These are phyloP conservation scores for Odontesthes bonariensis DNA, from an alignment of 2,113 vertebrate genomes.

Conservation along the genomic window DNA sequence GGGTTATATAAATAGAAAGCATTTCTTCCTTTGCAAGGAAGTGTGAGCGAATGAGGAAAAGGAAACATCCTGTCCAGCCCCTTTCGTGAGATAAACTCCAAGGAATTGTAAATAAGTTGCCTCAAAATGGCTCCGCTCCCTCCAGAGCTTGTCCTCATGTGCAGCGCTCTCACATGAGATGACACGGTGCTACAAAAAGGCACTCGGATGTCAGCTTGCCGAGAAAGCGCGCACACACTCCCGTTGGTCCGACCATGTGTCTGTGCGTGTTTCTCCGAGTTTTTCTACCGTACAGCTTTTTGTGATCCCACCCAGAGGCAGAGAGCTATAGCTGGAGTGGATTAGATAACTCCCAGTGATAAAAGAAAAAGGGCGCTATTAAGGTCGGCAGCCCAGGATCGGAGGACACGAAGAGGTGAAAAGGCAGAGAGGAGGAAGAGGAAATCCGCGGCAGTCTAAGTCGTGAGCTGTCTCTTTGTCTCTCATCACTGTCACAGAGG, in stretches of 20 bases:
- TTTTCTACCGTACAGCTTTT: neutral
- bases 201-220: conserved; percentile 18
- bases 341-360: conserved; percentile 52
- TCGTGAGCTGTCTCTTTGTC: conserved; percentile 48
- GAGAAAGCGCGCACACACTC: conserved; percentile 9
- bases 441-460: conserved; percentile 7
- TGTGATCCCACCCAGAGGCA: conserved; percentile 21
- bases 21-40: conserved; percentile 31
- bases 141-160: conserved; percentile 24
- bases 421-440: conserved; percentile 19
- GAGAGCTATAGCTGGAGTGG: conserved; percentile 47
- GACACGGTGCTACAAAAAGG: conserved; percentile 28
- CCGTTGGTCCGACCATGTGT: neutral
- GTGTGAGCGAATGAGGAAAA: conserved; percentile 21
- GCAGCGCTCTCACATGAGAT: conserved; percentile 18
- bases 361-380: conserved; percentile 54
- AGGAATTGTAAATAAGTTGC: conserved; percentile 28
- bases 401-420: conserved; percentile 31
- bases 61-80: conserved; percentile 42
- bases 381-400: conserved; percentile 36
- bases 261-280: neutral
- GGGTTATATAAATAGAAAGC: conserved; percentile 54
- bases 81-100: conserved; percentile 9
- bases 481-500: conserved; percentile 40
- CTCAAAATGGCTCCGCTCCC: conserved; percentile 14